Conservation (phyloP, 92 coral and sea anemone genomes). For the Blastomussa wellsi region DNA sequence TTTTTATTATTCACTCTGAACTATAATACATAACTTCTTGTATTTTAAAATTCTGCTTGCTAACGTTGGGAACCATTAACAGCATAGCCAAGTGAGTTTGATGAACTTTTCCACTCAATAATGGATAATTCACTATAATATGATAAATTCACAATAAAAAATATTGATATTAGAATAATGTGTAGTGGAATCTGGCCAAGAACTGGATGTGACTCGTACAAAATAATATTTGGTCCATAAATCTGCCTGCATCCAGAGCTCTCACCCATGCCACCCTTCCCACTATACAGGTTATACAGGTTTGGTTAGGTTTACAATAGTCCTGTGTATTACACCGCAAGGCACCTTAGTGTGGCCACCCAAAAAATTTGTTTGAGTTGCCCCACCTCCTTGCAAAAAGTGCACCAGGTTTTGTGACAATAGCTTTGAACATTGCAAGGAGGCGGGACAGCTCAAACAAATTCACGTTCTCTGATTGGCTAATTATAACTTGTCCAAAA, state of each 20-base stretch:
- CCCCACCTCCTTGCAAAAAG: no score
- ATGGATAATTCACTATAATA: no score
- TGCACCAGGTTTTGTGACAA: no score
- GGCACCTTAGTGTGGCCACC: no score
- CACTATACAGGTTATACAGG: neutral
- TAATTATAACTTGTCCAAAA: no score
- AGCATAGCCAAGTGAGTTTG: constrained; percentile 8
- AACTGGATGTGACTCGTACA: neutral
- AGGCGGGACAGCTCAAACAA: no score
- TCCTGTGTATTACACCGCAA: neutral
- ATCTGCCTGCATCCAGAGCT: neutral
- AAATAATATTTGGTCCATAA: neutral
- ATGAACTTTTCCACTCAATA: neutral
- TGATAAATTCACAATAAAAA: no score
- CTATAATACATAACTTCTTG: neutral
- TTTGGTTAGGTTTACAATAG: neutral
- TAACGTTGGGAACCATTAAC: neutral
- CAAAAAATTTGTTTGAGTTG: no score
- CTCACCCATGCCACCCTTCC: neutral
- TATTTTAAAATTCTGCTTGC: neutral
- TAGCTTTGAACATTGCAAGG: no score
- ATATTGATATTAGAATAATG: no score
- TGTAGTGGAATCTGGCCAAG: neutral
- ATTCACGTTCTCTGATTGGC: no score
- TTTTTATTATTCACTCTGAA: constrained; percentile 13